phyloP scores from a whole-genome alignment of 1,140 invertebrate species.

The Danaus plexippus region DNA sequence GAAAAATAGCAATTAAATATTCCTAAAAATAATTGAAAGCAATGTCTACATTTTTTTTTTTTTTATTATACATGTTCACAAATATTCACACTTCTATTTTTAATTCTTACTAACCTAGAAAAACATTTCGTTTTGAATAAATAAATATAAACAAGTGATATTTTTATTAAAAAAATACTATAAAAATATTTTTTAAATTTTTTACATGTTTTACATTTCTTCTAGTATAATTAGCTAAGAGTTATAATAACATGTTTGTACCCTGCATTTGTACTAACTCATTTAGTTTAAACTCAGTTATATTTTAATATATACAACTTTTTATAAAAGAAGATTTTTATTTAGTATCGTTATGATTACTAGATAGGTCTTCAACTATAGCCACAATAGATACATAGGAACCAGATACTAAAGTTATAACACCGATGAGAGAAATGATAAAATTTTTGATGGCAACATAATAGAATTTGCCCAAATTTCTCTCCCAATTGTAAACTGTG shows the following conservation, averaged over 20 bases:
- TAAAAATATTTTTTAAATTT: neutral
- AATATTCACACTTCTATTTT: neutral
- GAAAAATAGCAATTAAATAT: too few species aligned
- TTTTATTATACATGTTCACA: too few species aligned
- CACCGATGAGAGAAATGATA: constrained; percentile 74
- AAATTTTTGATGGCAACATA: constrained; percentile 80
- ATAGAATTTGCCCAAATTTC: constrained; percentile 73
- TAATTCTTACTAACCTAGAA: constrained; percentile 1
- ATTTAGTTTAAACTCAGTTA: too few species aligned
- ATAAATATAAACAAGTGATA: constrained; percentile 2
- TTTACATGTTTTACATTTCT: neutral
- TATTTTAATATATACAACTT: too few species aligned
- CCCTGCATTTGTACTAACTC: too few species aligned
- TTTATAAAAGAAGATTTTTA: constrained; percentile 11
- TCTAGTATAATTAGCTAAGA: too few species aligned
- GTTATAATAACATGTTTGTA: too few species aligned
- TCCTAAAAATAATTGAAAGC: too few species aligned
- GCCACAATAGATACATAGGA: constrained; percentile 75
- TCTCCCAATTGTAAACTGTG: constrained; percentile 78
- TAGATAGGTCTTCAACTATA: constrained; percentile 61
- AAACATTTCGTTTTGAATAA: constrained; percentile 4
- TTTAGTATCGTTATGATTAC: constrained; percentile 21
- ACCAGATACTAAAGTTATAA: constrained; percentile 78
- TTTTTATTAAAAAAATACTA: neutral
- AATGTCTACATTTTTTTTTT: too few species aligned